Percentiles rank a stretch among this genome's conserved stretches.
Conservation (phyloP, 2,797 vertebrate genomes). For the Gobio occitaniae region DNA sequence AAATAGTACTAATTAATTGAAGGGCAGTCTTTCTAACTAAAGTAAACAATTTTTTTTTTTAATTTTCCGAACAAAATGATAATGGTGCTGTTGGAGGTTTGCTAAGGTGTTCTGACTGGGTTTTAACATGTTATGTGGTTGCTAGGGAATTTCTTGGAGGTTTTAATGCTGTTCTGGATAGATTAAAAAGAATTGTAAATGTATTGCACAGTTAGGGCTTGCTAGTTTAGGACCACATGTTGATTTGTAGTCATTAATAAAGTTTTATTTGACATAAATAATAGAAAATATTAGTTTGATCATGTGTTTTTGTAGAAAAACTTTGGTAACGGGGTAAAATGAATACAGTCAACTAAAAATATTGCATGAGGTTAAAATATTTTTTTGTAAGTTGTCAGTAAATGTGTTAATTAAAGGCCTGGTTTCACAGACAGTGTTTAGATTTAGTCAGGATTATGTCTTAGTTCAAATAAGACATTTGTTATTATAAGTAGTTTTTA, state of each 20-base stretch:
- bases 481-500: too few species aligned
- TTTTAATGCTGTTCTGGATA: background rate
- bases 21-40: background rate
- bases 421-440: too few species aligned
- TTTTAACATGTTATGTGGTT: background rate
- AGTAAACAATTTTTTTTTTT: background rate
- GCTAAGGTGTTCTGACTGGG: background rate
- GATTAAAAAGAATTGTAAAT: background rate
- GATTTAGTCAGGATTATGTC: too few species aligned
- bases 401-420: background rate
- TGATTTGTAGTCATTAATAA: background rate
- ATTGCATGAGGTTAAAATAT: background rate
- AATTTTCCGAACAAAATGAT: background rate
- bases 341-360: background rate
- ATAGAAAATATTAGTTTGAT: background rate
- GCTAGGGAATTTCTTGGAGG: background rate
- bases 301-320: background rate
- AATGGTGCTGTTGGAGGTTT: background rate
- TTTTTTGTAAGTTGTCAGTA: background rate
- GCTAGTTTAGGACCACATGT: background rate
- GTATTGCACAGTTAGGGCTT: background rate
- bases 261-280: background rate
- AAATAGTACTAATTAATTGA: background rate
- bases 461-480: too few species aligned
- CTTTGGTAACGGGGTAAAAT: background rate